Evolutionary conservation across 2,113 vertebrate species (phyloP).

Genomic region (Phalacrocorax aristotelis): DNA sequence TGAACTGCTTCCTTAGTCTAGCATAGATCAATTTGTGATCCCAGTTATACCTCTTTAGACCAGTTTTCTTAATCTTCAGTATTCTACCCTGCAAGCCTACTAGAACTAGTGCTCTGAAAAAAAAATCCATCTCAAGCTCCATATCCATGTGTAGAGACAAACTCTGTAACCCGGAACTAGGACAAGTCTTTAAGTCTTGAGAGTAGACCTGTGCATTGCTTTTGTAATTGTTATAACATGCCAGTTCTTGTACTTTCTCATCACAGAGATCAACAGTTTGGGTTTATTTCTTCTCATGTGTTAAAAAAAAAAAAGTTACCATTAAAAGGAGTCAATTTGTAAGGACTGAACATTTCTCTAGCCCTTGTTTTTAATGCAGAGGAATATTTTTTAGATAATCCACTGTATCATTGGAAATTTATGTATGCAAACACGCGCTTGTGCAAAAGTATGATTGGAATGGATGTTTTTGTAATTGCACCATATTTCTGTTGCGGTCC

Average conservation of each 20-base stretch:
- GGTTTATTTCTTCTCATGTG: background rate
- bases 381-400: background rate
- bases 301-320: background rate
- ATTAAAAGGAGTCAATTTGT: background rate
- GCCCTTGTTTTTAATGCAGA: background rate
- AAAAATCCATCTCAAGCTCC: background rate
- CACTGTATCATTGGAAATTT: background rate
- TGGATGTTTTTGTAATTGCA: background rate
- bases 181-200: background rate
- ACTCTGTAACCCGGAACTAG: background rate
- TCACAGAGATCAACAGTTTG: background rate
- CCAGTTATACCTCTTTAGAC: background rate
- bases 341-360: background rate
- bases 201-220: background rate
- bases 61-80: background rate
- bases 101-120: background rate
- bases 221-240: background rate
- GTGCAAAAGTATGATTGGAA: background rate
- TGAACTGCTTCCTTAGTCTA: background rate
- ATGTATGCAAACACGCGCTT: background rate
- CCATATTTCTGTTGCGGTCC: background rate
- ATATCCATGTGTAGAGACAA: background rate
- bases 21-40: background rate
- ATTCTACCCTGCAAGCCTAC: background rate
- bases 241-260: background rate